Evolutionary conservation across 2,888 invertebrate species (phyloP), one percentile per base, ranked within the genome.

Genomic region (Callimorpha dominula): DNA sequence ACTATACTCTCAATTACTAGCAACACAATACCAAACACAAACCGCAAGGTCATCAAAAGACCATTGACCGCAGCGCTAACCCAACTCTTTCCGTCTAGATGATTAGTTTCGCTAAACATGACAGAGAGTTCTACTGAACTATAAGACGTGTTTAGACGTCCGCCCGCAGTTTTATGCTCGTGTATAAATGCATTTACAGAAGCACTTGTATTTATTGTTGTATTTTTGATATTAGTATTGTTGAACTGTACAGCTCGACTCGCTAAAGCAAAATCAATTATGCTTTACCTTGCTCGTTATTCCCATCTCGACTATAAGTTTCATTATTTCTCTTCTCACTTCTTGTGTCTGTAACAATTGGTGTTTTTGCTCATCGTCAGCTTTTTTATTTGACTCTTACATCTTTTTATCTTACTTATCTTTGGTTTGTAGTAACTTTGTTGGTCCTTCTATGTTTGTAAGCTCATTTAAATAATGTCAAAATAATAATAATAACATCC

Each of bases 41-140:
- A 82, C 81, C 54, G 73, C 81, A 81, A 83, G 80, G 81, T 76
- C 60, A 76, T 43, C 72, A 62, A 54, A 65, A 62, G 81, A 68
- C 60, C 78, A 83, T 70, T 71, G 80, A 83, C 78, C 81, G 73
- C 65, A 65, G 20, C 62, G 54, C 65, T 67, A 63, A 67, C 46
- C 63, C 40, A 67, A 54, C 70, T 52, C 57, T 52, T 69, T 69
- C 31, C 42, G 54, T 54, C 14, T 66, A 52, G 46, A 54, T 63
- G 73, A 73, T 73, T 73, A 66, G 73, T 73, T 66, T 50, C 66
- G 70, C 70, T 66, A 54, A 31, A 70, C 66, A 65, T 43, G n/a
- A 68, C 57, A 52, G 20, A 40, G 14, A 57, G n/a, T 66, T 66
- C 65, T 17, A 73, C 11, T 68, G 57, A 57, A 68, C 68, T 72